Evolutionary conservation across 2,113 vertebrate genomes (phyloP), one percentile per base, ranked within the genome.

Genomic region (Lycocorax pyrrhopterus): DNA sequence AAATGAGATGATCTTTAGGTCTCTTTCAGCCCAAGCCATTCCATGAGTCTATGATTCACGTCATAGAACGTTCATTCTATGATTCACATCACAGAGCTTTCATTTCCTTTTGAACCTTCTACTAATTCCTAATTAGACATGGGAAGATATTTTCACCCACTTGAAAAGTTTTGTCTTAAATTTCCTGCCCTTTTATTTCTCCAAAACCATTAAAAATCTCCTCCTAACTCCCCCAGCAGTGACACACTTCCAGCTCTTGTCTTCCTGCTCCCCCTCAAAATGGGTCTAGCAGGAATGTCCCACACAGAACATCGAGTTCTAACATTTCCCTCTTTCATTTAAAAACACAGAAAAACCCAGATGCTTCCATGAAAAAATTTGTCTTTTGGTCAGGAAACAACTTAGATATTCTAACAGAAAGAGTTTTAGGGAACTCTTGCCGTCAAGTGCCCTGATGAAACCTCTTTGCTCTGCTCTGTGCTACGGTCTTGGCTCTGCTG

Each of bases 191-290:
- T 88, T 75, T 76, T 60, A 44, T 59, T 92, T 83, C 80, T 79
- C 63, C 69, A 68, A 87, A 44, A 3, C 8, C 25, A n/a, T 33
- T 52, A 49, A 66, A 90, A 60, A n/a, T 63, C 23, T 78, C 26
- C 17, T 75, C 33, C 14, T 27, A 44, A 83, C 44, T 93, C 76
- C 49, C 53, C 67, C 58, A 80, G 49, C 8, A 80, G 32, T 80
- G 53, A 88, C 67, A 92, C 44, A 32, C 6, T 94, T 68, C 18
- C 71, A 83, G 53, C 60, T 79, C 91, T 87, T 35, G 20, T 39
- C 39, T 76, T 90, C 44, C 66, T 92, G 49, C 56, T 90, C 75
- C 47, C 68, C 41, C 41, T 25, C 46, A 91, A 53, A 90, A 83
- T 7, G 6, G 32, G 41, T 80, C 71, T 60, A 51, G 71, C 51